phyloP scores from a whole-genome alignment of 2,113 vertebrate species.

The Pelobates fuscus region DNA sequence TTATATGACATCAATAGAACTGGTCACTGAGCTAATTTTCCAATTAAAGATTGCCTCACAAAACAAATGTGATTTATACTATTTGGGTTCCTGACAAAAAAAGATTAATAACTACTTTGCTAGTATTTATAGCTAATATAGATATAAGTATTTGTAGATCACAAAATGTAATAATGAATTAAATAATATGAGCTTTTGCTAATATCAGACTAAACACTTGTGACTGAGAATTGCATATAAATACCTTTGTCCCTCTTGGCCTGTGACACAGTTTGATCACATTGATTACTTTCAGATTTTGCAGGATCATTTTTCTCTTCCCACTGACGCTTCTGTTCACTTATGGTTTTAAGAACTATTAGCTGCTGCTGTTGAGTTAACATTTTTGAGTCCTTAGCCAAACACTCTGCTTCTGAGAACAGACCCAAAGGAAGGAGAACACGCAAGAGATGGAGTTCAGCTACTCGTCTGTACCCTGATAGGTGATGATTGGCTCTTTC shows the following conservation, averaged over 20 bases:
- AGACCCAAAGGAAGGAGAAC: constrained; percentile 79
- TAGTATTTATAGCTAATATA: no score
- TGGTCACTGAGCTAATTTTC: no score
- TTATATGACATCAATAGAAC: no score
- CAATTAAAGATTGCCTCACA: no score
- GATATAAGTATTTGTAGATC: no score
- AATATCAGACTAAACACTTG: no score
- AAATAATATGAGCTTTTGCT: no score
- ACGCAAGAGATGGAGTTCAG: constrained; percentile 77
- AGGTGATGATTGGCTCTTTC: constrained; percentile 62
- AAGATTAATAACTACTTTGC: no score
- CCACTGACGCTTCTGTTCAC: constrained; percentile 52
- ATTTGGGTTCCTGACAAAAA: no score
- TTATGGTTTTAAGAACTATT: constrained; percentile 59
- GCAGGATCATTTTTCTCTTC: background rate
- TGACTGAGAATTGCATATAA: background rate
- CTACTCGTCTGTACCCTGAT: constrained; percentile 66
- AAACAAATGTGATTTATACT: no score
- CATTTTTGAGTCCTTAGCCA: constrained; percentile 59
- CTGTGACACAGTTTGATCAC: background rate
- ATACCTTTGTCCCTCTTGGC: background rate
- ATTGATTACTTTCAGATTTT: background rate
- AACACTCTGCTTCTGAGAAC: constrained; percentile 70
- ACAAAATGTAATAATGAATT: no score
- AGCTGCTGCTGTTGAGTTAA: constrained; percentile 69